phyloP scores from a whole-genome alignment of 53 echinoderm and acorn worm species.

The Hippasteria phrygiana region DNA sequence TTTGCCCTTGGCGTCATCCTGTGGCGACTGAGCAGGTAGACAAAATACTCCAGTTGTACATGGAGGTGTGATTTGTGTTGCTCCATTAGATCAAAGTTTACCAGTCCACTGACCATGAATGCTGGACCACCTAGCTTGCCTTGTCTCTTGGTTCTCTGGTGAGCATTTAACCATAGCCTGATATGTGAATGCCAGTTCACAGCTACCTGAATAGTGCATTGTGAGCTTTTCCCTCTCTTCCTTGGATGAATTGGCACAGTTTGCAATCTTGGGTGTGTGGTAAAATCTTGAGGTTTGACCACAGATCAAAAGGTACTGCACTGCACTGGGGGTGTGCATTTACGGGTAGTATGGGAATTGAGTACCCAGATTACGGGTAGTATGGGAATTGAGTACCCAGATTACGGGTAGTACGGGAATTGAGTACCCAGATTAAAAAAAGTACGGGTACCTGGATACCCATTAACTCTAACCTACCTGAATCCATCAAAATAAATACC shows the following conservation, averaged over 20 bases:
- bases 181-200: not conserved
- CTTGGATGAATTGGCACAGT: too few relatives aligned
- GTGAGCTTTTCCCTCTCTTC: too few relatives aligned
- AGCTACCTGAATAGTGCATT: not conserved
- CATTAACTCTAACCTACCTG: too few relatives aligned
- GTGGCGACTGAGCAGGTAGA: not conserved
- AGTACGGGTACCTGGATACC: too few relatives aligned
- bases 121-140: constrained; percentile 27
- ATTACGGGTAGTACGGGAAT: too few relatives aligned
- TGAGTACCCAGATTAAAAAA: too few relatives aligned
- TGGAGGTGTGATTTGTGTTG: constrained; percentile 15
- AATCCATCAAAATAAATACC: too few relatives aligned
- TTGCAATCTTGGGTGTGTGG: too few relatives aligned
- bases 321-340: not conserved
- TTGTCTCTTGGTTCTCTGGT: not conserved
- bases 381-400: too few relatives aligned
- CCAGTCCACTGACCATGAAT: not conserved
- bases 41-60: not conserved
- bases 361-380: too few relatives aligned
- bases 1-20: constrained; percentile 28
- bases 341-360: too few relatives aligned
- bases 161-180: not conserved
- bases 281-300: too few relatives aligned
- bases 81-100: constrained; percentile 29
- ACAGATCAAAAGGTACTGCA: not conserved